Percentiles rank a stretch among this genome's conserved stretches.
Evolutionary conservation across 2,888 invertebrate genomes (phyloP).

Genomic region (Epirrita christyi): DNA sequence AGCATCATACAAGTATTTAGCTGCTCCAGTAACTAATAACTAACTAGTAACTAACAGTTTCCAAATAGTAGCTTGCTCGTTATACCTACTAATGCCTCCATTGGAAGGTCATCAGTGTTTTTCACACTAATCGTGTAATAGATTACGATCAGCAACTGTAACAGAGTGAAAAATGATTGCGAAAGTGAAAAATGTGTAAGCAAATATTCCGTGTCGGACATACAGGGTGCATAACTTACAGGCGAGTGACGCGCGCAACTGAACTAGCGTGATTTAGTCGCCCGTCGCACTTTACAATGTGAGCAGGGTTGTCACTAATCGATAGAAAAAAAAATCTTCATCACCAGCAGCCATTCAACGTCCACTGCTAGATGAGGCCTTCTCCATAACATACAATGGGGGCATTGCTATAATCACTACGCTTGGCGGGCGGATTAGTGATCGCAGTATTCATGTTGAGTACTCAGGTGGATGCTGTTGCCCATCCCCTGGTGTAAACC

Average conservation of each 20-base stretch:
- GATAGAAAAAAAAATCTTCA: too few species aligned
- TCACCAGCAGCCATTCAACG: too few species aligned
- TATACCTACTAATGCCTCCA: slow-evolving; percentile 16
- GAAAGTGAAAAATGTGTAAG: slow-evolving; percentile 13
- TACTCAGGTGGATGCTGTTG: too few species aligned
- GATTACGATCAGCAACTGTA: background rate
- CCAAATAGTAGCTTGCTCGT: background rate
- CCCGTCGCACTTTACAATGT: slow-evolving; percentile 5
- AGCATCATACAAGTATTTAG: too few species aligned
- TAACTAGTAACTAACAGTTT: too few species aligned
- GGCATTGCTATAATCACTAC: too few species aligned
- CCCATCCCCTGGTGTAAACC: too few species aligned
- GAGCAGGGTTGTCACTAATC: slow-evolving; percentile 7
- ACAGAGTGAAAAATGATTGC: slow-evolving; percentile 12
- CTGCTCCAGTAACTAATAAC: too few species aligned
- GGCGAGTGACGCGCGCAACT: slow-evolving; percentile 15
- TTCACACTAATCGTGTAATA: slow-evolving; percentile 22
- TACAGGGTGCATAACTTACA: slow-evolving; percentile 17
- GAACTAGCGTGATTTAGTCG: slow-evolving; percentile 21
- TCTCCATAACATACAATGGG: too few species aligned
- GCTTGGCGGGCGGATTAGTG: too few species aligned
- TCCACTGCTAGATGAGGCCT: too few species aligned
- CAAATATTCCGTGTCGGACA: slow-evolving; percentile 10
- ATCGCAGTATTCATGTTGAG: too few species aligned
- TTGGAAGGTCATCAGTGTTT: slow-evolving; percentile 19